These are phyloP conservation scores for Phaenicophaeus curvirostris DNA, from an alignment of 2,797 vertebrate genomes.

Conservation along the genomic window DNA sequence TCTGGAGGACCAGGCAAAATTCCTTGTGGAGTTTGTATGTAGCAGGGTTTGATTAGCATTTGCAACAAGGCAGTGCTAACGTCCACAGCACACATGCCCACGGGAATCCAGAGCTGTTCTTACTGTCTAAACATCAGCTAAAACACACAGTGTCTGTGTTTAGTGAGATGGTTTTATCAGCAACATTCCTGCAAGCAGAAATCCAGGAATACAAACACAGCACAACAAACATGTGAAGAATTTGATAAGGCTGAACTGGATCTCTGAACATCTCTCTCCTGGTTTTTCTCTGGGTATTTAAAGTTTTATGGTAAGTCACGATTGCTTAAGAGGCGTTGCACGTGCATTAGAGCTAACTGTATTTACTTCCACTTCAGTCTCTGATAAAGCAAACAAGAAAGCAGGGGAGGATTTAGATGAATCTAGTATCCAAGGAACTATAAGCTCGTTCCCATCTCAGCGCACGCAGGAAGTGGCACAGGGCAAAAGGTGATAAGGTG, in stretches of 20 bases:
- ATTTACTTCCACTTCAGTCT: slow-evolving; percentile 10
- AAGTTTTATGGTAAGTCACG: not conserved
- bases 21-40: not conserved
- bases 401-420: not conserved
- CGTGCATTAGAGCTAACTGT: not conserved
- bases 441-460: accelerated
- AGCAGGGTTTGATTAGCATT: not conserved
- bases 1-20: not conserved
- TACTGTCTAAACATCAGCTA: slow-evolving; percentile 26
- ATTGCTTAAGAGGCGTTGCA: not conserved
- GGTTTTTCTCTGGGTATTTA: slow-evolving; percentile 49
- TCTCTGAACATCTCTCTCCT: slow-evolving; percentile 25
- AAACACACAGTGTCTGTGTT: slow-evolving; percentile 28
- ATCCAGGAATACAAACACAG: slow-evolving; percentile 51
- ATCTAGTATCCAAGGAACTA: not conserved
- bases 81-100: not conserved
- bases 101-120: slow-evolving; percentile 6
- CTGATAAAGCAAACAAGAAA: not conserved
- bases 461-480: not conserved
- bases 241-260: slow-evolving; percentile 56
- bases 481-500: not conserved
- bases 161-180: slow-evolving; percentile 61
- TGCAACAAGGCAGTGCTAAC: not conserved
- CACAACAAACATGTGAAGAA: slow-evolving; percentile 62
- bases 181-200: slow-evolving; percentile 59